Percentiles rank a stretch among this genome's conserved stretches.
These are phyloP conservation scores for Tridacna gigas DNA, from an alignment of 2,888 invertebrate species.

Conservation along the genomic window DNA sequence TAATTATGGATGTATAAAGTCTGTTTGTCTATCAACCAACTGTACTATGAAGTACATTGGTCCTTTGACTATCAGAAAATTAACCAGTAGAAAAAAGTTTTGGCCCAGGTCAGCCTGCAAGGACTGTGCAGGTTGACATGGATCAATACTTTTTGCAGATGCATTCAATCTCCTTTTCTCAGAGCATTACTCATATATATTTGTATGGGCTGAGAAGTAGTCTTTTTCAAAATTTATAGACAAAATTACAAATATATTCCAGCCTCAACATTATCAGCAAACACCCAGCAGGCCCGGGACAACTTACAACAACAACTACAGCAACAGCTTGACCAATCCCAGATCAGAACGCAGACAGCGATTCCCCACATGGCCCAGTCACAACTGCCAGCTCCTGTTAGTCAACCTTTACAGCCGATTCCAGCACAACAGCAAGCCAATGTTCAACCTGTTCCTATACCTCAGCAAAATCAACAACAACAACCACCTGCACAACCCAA, in stretches of 20 bases:
- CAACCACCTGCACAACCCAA: conserved; percentile 75
- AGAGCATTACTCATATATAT: too few relatives aligned
- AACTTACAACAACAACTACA: conserved; percentile 82
- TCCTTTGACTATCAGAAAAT: too few relatives aligned
- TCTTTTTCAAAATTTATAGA: too few relatives aligned
- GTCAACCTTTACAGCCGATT: conserved; percentile 60
- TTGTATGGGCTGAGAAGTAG: too few relatives aligned
- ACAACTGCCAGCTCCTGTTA: conserved; percentile 48
- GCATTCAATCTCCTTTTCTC: too few relatives aligned
- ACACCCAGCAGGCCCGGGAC: conserved; percentile 78
- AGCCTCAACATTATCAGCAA: conserved; percentile 59
- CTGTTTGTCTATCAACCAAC: too few relatives aligned
- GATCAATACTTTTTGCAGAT: too few relatives aligned
- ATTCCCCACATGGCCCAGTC: conserved; percentile 19
- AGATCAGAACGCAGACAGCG: conserved; percentile 68
- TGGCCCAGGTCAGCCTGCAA: too few relatives aligned
- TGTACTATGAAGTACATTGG: too few relatives aligned
- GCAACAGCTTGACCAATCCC: conserved; percentile 79
- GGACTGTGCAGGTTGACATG: too few relatives aligned
- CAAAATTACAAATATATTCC: conserved; percentile 1
- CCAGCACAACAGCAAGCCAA: conserved; percentile 51
- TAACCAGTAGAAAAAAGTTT: too few relatives aligned
- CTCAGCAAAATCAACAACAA: conserved; percentile 57
- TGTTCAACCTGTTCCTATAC: conserved; percentile 30
- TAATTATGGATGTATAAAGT: too few relatives aligned